These are phyloP conservation scores for Rhinoraja longicauda DNA, from an alignment of 2,797 vertebrate species.

Conservation along the genomic window DNA sequence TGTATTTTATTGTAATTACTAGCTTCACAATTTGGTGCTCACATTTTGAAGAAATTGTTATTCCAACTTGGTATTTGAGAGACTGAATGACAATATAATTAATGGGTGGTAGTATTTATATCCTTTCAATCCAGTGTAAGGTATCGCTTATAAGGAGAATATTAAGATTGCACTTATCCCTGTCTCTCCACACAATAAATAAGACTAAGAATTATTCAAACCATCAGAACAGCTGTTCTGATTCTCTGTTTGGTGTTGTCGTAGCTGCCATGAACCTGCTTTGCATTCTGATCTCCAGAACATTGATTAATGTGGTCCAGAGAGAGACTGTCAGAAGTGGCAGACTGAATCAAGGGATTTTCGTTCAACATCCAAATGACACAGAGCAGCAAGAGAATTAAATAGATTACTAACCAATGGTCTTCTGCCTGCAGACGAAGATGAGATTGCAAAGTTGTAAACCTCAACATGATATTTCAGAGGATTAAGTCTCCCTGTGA, in stretches of 20 bases:
- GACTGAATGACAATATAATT: constrained; percentile 41
- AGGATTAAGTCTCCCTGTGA: constrained; percentile 63
- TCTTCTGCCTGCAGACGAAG: constrained; percentile 65
- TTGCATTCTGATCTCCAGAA: constrained; percentile 61
- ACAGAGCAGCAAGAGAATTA: constrained; percentile 63
- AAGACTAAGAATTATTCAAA: constrained; percentile 11
- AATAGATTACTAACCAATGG: constrained; percentile 69
- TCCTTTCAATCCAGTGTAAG: constrained; percentile 44
- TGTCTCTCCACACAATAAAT: background rate
- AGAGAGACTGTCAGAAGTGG: constrained; percentile 70
- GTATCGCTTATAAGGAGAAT: constrained; percentile 50
- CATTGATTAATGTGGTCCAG: constrained; percentile 68
- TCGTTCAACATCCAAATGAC: constrained; percentile 66
- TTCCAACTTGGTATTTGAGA: background rate
- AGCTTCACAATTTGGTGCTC: background rate
- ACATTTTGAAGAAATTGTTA: background rate
- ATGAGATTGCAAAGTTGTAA: constrained; percentile 63
- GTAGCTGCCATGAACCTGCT: constrained; percentile 59
- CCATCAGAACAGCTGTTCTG: constrained; percentile 40
- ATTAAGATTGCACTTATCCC: constrained; percentile 43
- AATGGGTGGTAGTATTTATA: constrained; percentile 53
- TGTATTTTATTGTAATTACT: background rate
- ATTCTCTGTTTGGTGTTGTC: constrained; percentile 55
- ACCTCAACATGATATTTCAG: constrained; percentile 63
- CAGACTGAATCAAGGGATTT: constrained; percentile 67